These are phyloP conservation scores for Rapana venosa DNA, from an alignment of 2,888 invertebrate species.

Conservation along the genomic window DNA sequence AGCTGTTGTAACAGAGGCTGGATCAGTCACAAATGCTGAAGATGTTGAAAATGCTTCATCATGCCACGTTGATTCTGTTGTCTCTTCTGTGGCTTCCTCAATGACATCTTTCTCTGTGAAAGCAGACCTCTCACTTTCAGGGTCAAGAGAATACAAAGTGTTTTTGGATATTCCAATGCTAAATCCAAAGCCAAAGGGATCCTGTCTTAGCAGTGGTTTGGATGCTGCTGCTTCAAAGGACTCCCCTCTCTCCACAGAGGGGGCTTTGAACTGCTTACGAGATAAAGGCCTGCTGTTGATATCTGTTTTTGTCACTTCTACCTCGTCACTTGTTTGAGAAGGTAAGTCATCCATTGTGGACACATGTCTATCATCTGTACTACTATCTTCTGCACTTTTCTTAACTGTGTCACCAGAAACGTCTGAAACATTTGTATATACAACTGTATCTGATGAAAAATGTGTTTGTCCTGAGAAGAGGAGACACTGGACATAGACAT, in stretches of 20 bases:
- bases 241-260: slow-evolving; percentile 37
- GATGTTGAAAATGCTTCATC: background rate
- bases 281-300: background rate
- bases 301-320: background rate
- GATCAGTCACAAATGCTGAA: background rate
- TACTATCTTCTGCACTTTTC: background rate
- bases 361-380: background rate
- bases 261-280: background rate
- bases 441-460: background rate
- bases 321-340: background rate
- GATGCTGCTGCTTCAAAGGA: slow-evolving; percentile 10
- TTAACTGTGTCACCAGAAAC: background rate
- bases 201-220: background rate
- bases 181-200: background rate
- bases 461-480: background rate
- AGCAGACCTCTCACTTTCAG: background rate
- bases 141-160: background rate
- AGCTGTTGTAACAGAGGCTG: background rate
- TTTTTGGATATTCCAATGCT: background rate
- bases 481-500: background rate
- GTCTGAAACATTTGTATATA: background rate
- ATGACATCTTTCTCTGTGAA: background rate
- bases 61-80: background rate
- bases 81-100: background rate
- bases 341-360: background rate